These are phyloP conservation scores for Alectura lathami DNA, from an alignment of 2,113 vertebrate genomes.

Conservation along the genomic window DNA sequence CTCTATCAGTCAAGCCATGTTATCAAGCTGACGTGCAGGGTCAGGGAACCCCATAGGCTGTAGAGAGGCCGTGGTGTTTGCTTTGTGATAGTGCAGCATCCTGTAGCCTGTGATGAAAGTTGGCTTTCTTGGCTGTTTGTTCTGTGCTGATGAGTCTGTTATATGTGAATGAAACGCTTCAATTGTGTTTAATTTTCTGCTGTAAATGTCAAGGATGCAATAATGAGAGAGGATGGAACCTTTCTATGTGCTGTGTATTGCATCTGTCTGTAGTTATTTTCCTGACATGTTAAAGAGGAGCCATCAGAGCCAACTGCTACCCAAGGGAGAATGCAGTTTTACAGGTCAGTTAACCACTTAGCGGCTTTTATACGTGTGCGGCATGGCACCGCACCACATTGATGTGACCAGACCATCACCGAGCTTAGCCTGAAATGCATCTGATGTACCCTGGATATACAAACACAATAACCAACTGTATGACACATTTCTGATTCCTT, in stretches of 20 bases:
- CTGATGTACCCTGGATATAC: background rate
- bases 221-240: slow-evolving; percentile 49
- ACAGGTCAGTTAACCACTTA: slow-evolving; percentile 54
- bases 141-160: slow-evolving; percentile 46
- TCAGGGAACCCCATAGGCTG: background rate
- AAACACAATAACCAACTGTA: background rate
- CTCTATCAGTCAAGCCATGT: background rate
- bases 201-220: slow-evolving; percentile 55
- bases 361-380: background rate
- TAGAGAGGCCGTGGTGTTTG: background rate
- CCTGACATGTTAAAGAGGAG: slow-evolving; percentile 39
- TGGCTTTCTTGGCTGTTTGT: slow-evolving; percentile 9
- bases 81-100: background rate
- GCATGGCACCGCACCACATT: background rate
- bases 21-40: background rate
- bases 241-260: background rate
- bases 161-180: slow-evolving; percentile 48
- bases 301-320: slow-evolving; percentile 23
- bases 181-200: slow-evolving; percentile 65
- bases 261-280: slow-evolving; percentile 33
- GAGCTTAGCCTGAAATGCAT: background rate
- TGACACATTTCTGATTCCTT: background rate
- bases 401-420: background rate
- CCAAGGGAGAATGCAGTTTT: slow-evolving; percentile 34
- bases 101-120: background rate